Evolutionary conservation across 2,113 vertebrate species (phyloP).

Genomic region (Collichthys lucidus): DNA sequence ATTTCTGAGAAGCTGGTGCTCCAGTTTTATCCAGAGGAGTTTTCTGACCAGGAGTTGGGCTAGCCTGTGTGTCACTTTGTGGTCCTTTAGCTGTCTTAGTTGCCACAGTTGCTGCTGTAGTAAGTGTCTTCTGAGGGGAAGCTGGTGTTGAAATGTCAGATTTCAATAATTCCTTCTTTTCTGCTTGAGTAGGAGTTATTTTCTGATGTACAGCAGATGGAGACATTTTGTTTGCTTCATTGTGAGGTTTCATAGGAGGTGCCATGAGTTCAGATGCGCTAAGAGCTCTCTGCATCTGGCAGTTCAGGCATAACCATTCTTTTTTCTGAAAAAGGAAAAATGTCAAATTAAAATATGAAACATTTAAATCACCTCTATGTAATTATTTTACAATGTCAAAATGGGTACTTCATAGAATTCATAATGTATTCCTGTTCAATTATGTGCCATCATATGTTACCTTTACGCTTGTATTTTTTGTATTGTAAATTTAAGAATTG

Average conservation of each 20-base stretch:
- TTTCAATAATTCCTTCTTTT: slow-evolving; percentile 56
- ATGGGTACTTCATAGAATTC: neutral
- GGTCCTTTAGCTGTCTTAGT: slow-evolving; percentile 63
- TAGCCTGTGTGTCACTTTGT: slow-evolving; percentile 23
- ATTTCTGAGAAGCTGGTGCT: slow-evolving; percentile 66
- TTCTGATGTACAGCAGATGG: slow-evolving; percentile 39
- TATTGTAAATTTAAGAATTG: neutral
- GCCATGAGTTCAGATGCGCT: slow-evolving; percentile 81
- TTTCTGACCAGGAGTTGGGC: slow-evolving; percentile 51
- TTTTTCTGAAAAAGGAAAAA: slow-evolving; percentile 82
- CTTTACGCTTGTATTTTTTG: neutral
- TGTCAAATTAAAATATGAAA: slow-evolving; percentile 5
- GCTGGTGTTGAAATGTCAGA: slow-evolving; percentile 58
- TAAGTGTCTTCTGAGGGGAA: slow-evolving; percentile 54
- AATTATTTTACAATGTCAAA: neutral
- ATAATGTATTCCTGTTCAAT: neutral
- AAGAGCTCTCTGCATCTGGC: slow-evolving; percentile 93
- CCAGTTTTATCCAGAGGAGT: slow-evolving; percentile 1
- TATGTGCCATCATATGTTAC: neutral
- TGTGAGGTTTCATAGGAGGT: slow-evolving; percentile 54
- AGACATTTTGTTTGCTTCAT: slow-evolving; percentile 27
- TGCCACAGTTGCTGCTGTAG: slow-evolving; percentile 55
- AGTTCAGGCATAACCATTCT: slow-evolving; percentile 95
- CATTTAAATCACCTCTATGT: slow-evolving; percentile 1
- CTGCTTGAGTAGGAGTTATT: slow-evolving; percentile 35